Evolutionary conservation across 2,113 vertebrate genomes (phyloP), one percentile per base, ranked within the genome.

Genomic region (Orthochromis malagaraziensis): DNA sequence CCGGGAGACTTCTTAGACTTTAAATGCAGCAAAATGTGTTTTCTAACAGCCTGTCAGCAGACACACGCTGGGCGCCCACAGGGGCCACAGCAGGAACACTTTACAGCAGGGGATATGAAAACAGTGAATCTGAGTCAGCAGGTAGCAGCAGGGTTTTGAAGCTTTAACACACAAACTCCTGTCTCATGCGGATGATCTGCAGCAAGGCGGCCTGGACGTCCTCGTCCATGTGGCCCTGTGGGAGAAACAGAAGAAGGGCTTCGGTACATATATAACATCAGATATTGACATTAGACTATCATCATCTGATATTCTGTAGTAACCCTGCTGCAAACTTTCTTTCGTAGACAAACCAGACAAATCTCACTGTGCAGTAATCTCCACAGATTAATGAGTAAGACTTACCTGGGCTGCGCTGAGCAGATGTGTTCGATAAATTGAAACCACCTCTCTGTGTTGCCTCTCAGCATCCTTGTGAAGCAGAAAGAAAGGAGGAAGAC

Each of bases 211-310:
- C 98, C 92, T 99, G 99, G 17, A 99, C 98, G 1, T 99, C 99
- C 84, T 98, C 99, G 93, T 99, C 99, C 99, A 99, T 99, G 96
- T 99, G 99, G 10, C 99, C 99, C 98, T 99, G 75, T 1, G 47
- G 90, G 31, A 81, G 14, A 85, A 40, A 90, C 14, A 90, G 6
- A 2, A 42, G n/a, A 82, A 1, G 31, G 24, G 31, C 33, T 45
- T 60, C 10, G 31, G 35, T 53, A 51, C 19, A 38, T 65, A 21
- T 38, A 21, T 13, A 68, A 13, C 19, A 38, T 68, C 33, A 38
- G 0, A 68, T 38, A 68, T 68, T 68, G 38, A 68, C 10, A 38
- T 38, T 21, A 68, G 33, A 68, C 11, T 17, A 11, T 47, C 24
- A 19, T 75, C 24, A 3, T 19, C 42, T 75, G 17, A 77, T 33